Conservation (phyloP, 2,888 invertebrate genomes). For the Drosophila pegasa region DNA sequence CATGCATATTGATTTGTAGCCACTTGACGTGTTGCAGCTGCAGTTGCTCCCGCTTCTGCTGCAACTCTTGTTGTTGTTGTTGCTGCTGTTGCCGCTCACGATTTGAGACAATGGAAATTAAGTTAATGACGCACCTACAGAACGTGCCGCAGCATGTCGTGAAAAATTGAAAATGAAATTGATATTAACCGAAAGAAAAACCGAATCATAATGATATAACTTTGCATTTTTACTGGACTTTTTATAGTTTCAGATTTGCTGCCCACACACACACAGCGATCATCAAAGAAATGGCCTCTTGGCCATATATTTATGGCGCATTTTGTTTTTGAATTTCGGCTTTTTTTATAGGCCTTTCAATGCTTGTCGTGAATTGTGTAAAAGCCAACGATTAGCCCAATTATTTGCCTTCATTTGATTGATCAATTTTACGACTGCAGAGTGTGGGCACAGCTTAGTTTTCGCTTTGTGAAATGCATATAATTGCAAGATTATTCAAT, state of each 20-base stretch:
- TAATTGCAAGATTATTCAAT: background rate
- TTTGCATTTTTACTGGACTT: conserved; percentile 19
- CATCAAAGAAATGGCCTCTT: conserved; percentile 2
- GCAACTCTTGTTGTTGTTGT: conserved; percentile 21
- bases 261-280: conserved; percentile 28
- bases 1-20: conserved; percentile 42
- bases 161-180: conserved; percentile 37
- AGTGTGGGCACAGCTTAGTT: background rate
- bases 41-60: conserved; percentile 11
- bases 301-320: conserved; percentile 7
- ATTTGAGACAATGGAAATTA: conserved; percentile 37
- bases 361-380: background rate
- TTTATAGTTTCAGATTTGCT: background rate
- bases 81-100: conserved; percentile 21
- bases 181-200: conserved; percentile 18
- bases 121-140: conserved; percentile 41
- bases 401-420: background rate
- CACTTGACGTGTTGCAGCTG: conserved; percentile 40
- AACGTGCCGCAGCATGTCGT: conserved; percentile 28
- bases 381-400: background rate
- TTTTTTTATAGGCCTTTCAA: background rate
- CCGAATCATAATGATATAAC: conserved; percentile 22
- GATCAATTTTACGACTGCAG: background rate
- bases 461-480: background rate
- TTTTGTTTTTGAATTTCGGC: background rate